Base-by-base conservation (phyloP, 2,797 vertebrate genomes). In the Mionectes olivaceus region DNA sequence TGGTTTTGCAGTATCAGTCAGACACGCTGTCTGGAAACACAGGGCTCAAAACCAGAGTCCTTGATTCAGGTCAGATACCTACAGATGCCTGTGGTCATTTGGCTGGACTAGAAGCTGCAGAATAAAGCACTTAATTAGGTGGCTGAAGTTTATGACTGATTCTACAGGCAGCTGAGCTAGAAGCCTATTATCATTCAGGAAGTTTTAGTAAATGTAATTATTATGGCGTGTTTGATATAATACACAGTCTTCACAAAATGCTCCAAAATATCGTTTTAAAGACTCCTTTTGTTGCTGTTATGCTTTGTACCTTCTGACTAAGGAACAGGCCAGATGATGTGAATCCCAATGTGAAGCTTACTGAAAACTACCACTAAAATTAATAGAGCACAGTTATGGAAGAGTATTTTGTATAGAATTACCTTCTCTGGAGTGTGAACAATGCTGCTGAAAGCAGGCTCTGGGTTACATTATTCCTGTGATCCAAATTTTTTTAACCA, bases 401-500 rank as follows among this genome's bases (percentile, higher is more conserved):
- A 80, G 65, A 93, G 37, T 88, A 83, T 96, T 95, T 92, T 71
- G 60, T 86, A 90, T n/a, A 85, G 84, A 90, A 95, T 74, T 61
- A 74, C 88, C 79, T 96, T 95, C 61, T 96, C 75, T 89, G 82
- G 91, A 95, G 94, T 96, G 87, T 85, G 95, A 91, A 73, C 55
- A 87, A 71, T 52, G 13, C 83, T 92, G 76, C 86, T 90, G 92
- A 93, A 93, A 96, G 93, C 69, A 90, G 75, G 70, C 77, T 94
- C 91, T 53, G 90, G 77, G 80, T 97, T 96, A 92, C 87, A 83
- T 95, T 87, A 95, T 92, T 95, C 88, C 85, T 90, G 86, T 83
- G 92, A 97, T 97, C 95, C 96, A 97, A 93, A 97, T 97, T 97
- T 97, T 97, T 95, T 97, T 97, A 97, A 95, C 95, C 83, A 91